Evolutionary conservation across 2,888 invertebrate genomes (phyloP), one percentile per base, ranked within the genome.

Genomic region (Rhagium mordax): DNA sequence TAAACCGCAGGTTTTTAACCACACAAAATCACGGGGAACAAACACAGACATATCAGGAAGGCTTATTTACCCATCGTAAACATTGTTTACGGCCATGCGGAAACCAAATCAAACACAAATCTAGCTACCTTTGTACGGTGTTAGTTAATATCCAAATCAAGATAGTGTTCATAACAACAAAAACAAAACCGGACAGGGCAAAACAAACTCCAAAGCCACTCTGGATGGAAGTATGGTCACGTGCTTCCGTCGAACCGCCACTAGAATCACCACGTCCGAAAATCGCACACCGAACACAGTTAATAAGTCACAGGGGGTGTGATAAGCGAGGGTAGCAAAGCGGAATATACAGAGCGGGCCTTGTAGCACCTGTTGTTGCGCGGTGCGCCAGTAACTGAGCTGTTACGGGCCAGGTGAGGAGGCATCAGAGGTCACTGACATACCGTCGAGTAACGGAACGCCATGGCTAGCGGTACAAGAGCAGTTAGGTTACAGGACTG

Each of bases 401-500:
- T 81, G 78, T 77, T 78, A 65, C 79, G 79, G 83, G 81, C 87
- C 87, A 87, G 87, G 87, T 87, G 87, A 86, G 87, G 85, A 86
- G 85, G 83, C 86, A 85, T 78, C 83, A 81, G 86, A 85, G 87
- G 87, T 87, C 87, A 87, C 84, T 87, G 87, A 87, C 87, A 86
- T 84, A 83, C 84, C 83, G 85, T 81, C 84, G 84, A 81, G 79
- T 86, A 86, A 87, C 87, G 86, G 86, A 84, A 85, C 85, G 84
- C 79, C 75, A 79, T 72, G 71, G 77, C 70, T 87, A 87, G 87
- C 87, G 87, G 87, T 87, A 87, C 85, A 86, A 87, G 86, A 87
- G 85, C 87, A 86, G 87, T 87, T 87, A 87, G 82, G 84, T 87
- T 87, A 86, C 87, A 87, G 87, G 87, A 87, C 85, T 82, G 85